A percentile compares a stretch with the other conserved stretches of the same genome.
phyloP scores from a whole-genome alignment of 2,888 invertebrate genomes.

The Morpho helenor region DNA sequence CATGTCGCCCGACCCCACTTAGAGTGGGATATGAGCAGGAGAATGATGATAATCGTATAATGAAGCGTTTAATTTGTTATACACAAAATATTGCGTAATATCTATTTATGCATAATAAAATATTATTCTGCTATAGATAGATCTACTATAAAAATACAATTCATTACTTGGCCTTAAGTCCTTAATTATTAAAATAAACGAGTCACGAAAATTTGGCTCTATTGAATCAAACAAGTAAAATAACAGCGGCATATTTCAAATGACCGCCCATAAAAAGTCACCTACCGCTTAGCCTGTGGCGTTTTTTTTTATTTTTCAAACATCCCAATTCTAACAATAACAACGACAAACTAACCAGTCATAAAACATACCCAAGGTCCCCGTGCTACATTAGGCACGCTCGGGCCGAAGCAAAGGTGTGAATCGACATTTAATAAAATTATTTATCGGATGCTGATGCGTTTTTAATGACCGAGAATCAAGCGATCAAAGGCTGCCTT shows the following conservation, averaged over 20 bases:
- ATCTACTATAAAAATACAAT: too few relatives aligned
- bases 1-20: too few relatives aligned
- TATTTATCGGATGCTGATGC: slow-evolving; percentile 65
- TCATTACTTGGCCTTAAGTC: too few relatives aligned
- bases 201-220: background rate
- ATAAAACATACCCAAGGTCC: slow-evolving; percentile 41
- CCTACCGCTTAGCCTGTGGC: slow-evolving; percentile 18
- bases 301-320: slow-evolving; percentile 17
- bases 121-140: too few relatives aligned
- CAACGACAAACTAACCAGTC: slow-evolving; percentile 27
- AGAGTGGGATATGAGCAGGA: too few relatives aligned
- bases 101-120: too few relatives aligned
- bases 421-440: slow-evolving; percentile 74
- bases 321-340: slow-evolving; percentile 25
- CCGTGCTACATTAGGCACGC: slow-evolving; percentile 49
- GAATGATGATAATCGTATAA: too few relatives aligned
- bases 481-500: slow-evolving; percentile 30
- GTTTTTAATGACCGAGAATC: slow-evolving; percentile 63
- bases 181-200: background rate
- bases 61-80: too few relatives aligned
- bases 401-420: slow-evolving; percentile 59
- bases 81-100: too few relatives aligned
- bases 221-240: slow-evolving; percentile 17
- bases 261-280: slow-evolving; percentile 17
- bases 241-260: slow-evolving; percentile 21